Evolutionary conservation across 2,113 vertebrate genomes (phyloP).

Genomic region (Myrmophylax atrothorax): DNA sequence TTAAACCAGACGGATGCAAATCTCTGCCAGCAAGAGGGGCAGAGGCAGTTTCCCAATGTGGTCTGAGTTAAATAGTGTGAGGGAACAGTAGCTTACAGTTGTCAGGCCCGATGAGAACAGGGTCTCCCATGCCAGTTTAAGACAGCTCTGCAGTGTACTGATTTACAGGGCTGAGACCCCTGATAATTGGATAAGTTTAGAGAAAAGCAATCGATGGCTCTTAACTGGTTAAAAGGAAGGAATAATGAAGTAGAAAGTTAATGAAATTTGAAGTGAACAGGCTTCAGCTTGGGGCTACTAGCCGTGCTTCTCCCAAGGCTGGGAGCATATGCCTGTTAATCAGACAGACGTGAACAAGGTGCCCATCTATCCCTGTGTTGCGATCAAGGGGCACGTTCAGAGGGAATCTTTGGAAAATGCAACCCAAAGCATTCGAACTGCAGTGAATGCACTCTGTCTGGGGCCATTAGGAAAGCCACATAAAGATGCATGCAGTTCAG

Average conservation of each 20-base stretch:
- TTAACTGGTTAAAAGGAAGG: constrained; percentile 30
- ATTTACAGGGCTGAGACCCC: constrained; percentile 65
- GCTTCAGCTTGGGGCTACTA: constrained; percentile 20
- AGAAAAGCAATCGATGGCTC: constrained; percentile 42
- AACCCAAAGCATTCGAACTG: neutral
- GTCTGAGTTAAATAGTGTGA: constrained; percentile 82
- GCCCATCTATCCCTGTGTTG: neutral
- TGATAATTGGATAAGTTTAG: constrained; percentile 64
- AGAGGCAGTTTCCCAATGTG: constrained; percentile 77
- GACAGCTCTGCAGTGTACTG: constrained; percentile 63
- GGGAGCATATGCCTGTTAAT: neutral
- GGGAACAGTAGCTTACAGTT: constrained; percentile 89
- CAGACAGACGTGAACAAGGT: neutral
- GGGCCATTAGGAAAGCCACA: constrained; percentile 4
- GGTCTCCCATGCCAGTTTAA: constrained; percentile 53
- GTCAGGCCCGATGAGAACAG: constrained; percentile 84
- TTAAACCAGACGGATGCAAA: constrained; percentile 85
- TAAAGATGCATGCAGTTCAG: neutral
- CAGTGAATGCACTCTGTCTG: neutral
- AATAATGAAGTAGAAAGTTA: constrained; percentile 58
- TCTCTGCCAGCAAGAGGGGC: constrained; percentile 38
- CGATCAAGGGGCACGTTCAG: neutral
- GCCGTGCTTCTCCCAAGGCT: neutral
- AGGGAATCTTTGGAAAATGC: neutral
- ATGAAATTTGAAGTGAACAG: constrained; percentile 71